phyloP scores from a whole-genome alignment of 2,113 vertebrate genomes.

The Hipposideros armiger region DNA sequence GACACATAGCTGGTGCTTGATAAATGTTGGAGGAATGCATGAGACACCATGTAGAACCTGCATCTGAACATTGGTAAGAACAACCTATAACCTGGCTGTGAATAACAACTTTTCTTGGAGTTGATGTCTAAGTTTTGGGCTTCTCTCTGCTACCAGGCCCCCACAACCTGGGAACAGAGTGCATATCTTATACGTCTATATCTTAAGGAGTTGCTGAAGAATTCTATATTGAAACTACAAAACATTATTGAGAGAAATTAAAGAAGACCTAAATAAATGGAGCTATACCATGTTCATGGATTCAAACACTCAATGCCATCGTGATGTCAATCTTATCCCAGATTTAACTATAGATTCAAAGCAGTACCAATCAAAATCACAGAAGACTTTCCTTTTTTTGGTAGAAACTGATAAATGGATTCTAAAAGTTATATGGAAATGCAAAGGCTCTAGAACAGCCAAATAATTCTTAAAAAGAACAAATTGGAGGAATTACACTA shows the following conservation, averaged over 20 bases:
- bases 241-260: neutral
- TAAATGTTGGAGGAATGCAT: neutral
- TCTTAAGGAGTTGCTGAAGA: neutral
- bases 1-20: neutral
- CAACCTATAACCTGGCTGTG: neutral
- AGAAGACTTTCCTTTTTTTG: neutral
- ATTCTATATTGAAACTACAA: neutral
- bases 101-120: too few relatives aligned
- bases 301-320: neutral
- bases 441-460: neutral
- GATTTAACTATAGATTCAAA: neutral
- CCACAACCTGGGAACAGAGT: too few relatives aligned
- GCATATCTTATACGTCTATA: rapidly evolving
- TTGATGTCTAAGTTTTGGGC: neutral
- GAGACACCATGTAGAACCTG: rapidly evolving
- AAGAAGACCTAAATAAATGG: neutral
- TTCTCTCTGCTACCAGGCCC: neutral
- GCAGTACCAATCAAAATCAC: neutral
- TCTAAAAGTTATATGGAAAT: neutral
- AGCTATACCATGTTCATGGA: neutral
- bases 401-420: neutral
- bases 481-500: neutral
- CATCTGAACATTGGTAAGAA: rapidly evolving
- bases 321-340: neutral
- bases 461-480: neutral